Evolutionary conservation across 2,113 vertebrate genomes (phyloP).

Genomic region (Phyllostomus hastatus): DNA sequence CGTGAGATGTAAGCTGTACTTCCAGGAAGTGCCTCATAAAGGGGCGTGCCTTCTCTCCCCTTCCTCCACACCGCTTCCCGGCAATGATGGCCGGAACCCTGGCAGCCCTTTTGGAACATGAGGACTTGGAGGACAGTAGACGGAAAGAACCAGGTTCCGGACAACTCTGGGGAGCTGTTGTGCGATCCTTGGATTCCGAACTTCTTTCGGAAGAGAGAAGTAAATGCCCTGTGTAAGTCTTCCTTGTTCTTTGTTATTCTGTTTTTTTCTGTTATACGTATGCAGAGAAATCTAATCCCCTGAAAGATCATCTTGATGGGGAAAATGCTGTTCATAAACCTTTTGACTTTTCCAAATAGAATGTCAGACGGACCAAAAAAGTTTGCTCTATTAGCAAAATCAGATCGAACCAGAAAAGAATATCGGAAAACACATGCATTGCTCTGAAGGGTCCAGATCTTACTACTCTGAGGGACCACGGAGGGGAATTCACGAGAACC

Average conservation of each 20-base stretch:
- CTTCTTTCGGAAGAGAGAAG: neutral
- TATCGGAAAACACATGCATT: neutral
- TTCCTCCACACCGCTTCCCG: neutral
- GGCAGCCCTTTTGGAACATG: neutral
- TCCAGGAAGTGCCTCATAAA: neutral
- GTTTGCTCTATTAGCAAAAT: neutral
- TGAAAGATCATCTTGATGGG: neutral
- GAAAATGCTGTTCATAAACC: neutral
- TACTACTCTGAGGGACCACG: neutral
- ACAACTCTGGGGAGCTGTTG: neutral
- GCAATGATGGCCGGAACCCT: neutral
- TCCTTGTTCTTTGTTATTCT: neutral
- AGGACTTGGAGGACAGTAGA: neutral
- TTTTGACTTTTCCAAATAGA: neutral
- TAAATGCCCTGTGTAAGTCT: neutral
- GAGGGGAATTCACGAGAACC: neutral
- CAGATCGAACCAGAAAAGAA: neutral
- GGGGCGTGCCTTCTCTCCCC: neutral
- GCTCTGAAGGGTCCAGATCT: neutral
- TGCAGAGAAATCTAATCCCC: neutral
- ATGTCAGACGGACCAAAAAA: neutral
- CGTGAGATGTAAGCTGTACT: neutral
- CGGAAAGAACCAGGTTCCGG: neutral
- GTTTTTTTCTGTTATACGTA: neutral
- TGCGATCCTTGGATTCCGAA: neutral